phyloP scores from a whole-genome alignment of 2,888 invertebrate species.

The Clivina fossor region DNA sequence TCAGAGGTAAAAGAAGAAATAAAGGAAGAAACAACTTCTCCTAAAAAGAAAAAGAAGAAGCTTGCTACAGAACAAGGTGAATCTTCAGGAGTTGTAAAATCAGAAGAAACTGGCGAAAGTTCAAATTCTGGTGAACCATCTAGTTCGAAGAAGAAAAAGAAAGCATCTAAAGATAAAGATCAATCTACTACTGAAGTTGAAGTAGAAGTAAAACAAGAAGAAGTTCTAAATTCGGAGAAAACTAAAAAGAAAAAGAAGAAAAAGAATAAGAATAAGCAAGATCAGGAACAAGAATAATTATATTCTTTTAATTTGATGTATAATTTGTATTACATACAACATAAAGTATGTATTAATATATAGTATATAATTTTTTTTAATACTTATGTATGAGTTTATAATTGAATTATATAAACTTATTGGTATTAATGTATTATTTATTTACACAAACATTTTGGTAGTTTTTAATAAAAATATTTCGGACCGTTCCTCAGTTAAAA shows the following conservation, averaged over 20 bases:
- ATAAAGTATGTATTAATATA: too few species aligned
- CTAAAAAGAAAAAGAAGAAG: conserved; percentile 49
- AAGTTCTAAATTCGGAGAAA: conserved; percentile 41
- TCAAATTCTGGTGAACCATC: conserved; percentile 36
- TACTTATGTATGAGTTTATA: too few species aligned
- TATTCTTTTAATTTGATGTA: not conserved
- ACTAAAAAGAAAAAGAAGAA: conserved; percentile 45
- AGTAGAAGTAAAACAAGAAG: conserved; percentile 47
- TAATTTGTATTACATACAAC: conserved; percentile 1
- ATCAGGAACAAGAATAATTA: too few species aligned
- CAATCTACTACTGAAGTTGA: conserved; percentile 36
- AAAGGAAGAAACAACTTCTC: conserved; percentile 39
- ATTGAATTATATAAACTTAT: too few species aligned
- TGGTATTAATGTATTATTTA: too few species aligned
- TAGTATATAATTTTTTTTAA: too few species aligned
- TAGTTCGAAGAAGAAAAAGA: conserved; percentile 44
- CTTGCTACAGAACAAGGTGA: too few species aligned
- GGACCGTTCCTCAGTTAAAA: too few species aligned
- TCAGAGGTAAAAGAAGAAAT: conserved; percentile 44
- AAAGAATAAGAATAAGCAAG: conserved; percentile 42
- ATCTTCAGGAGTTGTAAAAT: conserved; percentile 25
- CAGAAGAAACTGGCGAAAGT: conserved; percentile 35
- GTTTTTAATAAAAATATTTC: too few species aligned
- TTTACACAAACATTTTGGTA: too few species aligned
- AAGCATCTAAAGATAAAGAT: conserved; percentile 43